Evolutionary conservation across 2,797 vertebrate genomes (phyloP).

Genomic region (Falco concolor): DNA sequence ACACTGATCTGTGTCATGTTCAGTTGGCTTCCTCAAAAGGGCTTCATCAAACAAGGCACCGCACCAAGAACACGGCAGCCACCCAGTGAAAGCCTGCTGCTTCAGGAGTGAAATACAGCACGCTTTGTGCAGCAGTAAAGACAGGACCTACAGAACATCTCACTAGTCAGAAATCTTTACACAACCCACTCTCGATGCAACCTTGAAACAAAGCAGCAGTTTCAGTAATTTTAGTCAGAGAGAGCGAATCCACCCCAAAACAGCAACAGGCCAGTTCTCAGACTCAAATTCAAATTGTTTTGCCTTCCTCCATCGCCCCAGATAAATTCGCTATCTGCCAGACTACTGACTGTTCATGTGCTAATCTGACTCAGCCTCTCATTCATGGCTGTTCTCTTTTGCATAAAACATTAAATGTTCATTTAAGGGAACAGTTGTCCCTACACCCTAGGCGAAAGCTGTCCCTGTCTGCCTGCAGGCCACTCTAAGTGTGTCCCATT

Average conservation of each 20-base stretch:
- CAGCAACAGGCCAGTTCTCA: background rate
- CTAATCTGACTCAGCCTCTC: constrained; percentile 26
- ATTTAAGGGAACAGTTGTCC: constrained; percentile 11
- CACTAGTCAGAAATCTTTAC: background rate
- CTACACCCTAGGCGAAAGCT: background rate
- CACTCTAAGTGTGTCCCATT: background rate
- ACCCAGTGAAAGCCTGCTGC: background rate
- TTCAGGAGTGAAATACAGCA: background rate
- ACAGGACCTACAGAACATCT: rapidly evolving
- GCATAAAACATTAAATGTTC: constrained; percentile 32
- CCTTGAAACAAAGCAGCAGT: background rate
- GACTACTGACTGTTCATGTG: constrained; percentile 19
- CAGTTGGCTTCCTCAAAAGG: background rate
- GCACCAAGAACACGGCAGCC: background rate
- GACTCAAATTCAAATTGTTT: background rate
- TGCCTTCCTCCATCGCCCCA: background rate
- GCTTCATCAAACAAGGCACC: background rate
- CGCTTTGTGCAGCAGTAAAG: rapidly evolving
- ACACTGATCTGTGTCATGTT: background rate
- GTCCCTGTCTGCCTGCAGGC: background rate
- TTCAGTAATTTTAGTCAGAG: background rate
- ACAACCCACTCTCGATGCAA: background rate
- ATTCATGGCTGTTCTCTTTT: constrained; percentile 6
- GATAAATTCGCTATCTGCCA: constrained; percentile 7
- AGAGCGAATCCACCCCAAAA: background rate